A percentile compares a stretch with the other conserved stretches of the same genome.
Conservation (phyloP, 2,888 invertebrate species). For the Tortrix viridana region DNA sequence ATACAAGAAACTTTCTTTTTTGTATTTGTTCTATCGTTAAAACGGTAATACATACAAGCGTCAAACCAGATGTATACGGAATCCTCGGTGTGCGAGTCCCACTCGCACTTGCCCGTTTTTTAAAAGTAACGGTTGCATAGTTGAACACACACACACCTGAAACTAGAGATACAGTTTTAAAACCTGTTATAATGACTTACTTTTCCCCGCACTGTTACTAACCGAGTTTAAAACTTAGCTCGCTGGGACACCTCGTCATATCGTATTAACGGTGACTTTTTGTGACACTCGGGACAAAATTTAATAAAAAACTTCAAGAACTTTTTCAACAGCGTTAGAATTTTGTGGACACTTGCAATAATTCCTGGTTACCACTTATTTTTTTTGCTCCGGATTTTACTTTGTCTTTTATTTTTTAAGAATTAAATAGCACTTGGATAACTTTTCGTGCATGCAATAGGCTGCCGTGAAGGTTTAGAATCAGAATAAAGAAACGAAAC, state of each 20-base stretch:
- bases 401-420: background rate
- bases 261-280: conserved; percentile 47
- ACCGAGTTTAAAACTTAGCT: conserved; percentile 45
- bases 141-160: too few relatives aligned
- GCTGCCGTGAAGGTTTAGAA: too few relatives aligned
- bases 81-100: too few relatives aligned
- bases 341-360: conserved; percentile 33
- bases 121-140: too few relatives aligned
- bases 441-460: too few relatives aligned
- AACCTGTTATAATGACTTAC: background rate
- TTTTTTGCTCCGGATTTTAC: background rate
- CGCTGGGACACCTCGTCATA: conserved; percentile 44
- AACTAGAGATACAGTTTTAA: background rate
- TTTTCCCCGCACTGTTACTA: conserved; percentile 18
- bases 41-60: too few relatives aligned
- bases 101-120: too few relatives aligned
- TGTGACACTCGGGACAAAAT: conserved; percentile 39
- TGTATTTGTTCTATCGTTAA: too few relatives aligned
- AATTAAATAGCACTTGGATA: background rate
- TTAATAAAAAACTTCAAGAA: conserved; percentile 45
- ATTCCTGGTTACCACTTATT: conserved; percentile 7
- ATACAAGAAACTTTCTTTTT: too few relatives aligned
- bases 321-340: conserved; percentile 24
- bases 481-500: too few relatives aligned
- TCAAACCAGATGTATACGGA: too few relatives aligned